phyloP scores from a whole-genome alignment of 1,140 invertebrate species.

The Cydia fagiglandana region DNA sequence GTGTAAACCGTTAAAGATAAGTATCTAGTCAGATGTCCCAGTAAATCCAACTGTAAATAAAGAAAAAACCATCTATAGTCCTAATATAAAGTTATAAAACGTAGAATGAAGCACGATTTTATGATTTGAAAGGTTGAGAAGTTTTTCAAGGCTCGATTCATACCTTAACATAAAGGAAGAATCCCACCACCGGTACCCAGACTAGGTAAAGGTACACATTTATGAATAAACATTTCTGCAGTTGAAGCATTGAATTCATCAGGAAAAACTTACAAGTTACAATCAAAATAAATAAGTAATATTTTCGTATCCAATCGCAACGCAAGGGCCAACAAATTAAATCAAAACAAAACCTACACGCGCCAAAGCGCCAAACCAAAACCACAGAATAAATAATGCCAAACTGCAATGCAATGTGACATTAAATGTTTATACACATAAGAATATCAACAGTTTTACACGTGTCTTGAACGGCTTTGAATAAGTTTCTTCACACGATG shows the following conservation, averaged over 20 bases:
- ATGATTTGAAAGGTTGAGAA: too few species aligned
- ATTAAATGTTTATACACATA: neutral
- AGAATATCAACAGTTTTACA: neutral
- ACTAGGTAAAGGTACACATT: constrained; percentile 87
- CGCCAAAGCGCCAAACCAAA: too few species aligned
- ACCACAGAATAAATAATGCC: neutral
- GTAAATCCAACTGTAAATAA: constrained; percentile 84
- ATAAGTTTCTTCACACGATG: neutral
- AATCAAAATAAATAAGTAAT: neutral
- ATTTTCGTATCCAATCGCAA: constrained; percentile 23
- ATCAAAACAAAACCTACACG: constrained; percentile 13
- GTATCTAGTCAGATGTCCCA: constrained; percentile 87
- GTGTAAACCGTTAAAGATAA: constrained; percentile 86
- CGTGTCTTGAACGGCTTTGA: neutral
- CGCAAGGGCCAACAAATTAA: constrained; percentile 11
- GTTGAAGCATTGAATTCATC: constrained; percentile 47
- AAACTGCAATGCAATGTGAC: neutral
- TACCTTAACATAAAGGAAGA: constrained; percentile 84
- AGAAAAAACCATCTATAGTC: constrained; percentile 29
- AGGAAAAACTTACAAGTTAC: neutral
- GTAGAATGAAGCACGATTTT: too few species aligned
- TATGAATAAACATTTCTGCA: constrained; percentile 92
- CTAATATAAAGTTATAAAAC: too few species aligned
- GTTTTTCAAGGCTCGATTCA: too few species aligned
- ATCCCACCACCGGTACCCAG: constrained; percentile 83